Evolutionary conservation across 2,888 invertebrate genomes (phyloP).

Genomic region (Ernsta delagoae): DNA sequence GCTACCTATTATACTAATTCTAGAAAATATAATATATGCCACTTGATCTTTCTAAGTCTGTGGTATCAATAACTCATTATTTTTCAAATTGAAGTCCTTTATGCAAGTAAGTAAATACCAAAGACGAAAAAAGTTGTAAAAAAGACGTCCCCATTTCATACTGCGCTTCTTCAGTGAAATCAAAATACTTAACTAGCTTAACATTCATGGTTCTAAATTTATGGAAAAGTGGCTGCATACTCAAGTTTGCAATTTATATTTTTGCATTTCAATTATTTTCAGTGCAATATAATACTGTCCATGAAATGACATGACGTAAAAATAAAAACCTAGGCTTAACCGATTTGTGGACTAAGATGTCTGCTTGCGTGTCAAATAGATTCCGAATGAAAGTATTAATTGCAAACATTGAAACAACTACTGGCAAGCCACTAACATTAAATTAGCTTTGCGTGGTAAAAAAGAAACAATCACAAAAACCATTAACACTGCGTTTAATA

Average conservation of each 20-base stretch:
- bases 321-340: slow-evolving; percentile 18
- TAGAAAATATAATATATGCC: too few relatives aligned
- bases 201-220: background rate
- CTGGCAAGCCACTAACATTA: slow-evolving; percentile 42
- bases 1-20: too few relatives aligned
- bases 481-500: slow-evolving; percentile 75
- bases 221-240: background rate
- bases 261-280: background rate
- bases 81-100: too few relatives aligned
- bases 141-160: too few relatives aligned
- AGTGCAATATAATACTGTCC: background rate
- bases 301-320: background rate
- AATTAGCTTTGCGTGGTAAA: slow-evolving; percentile 37
- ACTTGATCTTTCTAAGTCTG: too few relatives aligned
- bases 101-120: too few relatives aligned
- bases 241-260: background rate
- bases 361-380: slow-evolving; percentile 19
- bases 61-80: too few relatives aligned
- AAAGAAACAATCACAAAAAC: slow-evolving; percentile 56
- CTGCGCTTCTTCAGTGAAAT: too few relatives aligned
- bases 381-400: slow-evolving; percentile 26
- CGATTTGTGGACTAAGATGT: slow-evolving; percentile 10
- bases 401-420: slow-evolving; percentile 37
- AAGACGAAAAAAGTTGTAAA: too few relatives aligned
- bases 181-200: too few relatives aligned